These are phyloP conservation scores for Hypsibius dujardini DNA, from an alignment of 1,140 invertebrate genomes.

Conservation along the genomic window DNA sequence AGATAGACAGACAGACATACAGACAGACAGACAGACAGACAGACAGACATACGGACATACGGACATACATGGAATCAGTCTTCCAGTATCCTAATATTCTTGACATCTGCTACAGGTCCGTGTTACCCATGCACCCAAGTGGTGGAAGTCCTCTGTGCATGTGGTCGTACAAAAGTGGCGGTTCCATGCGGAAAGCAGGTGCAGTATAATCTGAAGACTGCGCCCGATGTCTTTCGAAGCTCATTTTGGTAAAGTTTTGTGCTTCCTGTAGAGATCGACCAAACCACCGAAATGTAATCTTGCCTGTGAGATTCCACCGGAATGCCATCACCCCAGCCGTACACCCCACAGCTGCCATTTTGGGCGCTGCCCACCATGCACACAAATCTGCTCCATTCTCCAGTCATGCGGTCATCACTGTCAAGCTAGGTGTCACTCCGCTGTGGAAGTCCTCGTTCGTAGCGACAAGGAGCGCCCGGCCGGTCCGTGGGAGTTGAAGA, in stretches of 20 bases:
- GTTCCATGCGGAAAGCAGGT: conserved; percentile 69
- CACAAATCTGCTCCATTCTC: conserved; percentile 47
- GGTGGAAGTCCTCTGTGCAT: conserved; percentile 58
- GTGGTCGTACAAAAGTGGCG: conserved; percentile 54
- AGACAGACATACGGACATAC: too few relatives aligned
- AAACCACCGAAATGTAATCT: conserved; percentile 40
- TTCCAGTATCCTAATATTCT: too few relatives aligned
- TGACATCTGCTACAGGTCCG: too few relatives aligned
- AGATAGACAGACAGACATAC: too few relatives aligned
- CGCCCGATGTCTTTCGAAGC: conserved; percentile 54
- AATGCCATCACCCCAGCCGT: conserved; percentile 54
- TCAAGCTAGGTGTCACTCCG: conserved; percentile 54
- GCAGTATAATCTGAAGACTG: too few relatives aligned
- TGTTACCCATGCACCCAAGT: conserved; percentile 73
- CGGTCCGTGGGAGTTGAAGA: conserved; percentile 52
- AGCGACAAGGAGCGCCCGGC: conserved; percentile 34
- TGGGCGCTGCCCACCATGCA: conserved; percentile 64
- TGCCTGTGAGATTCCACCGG: conserved; percentile 43
- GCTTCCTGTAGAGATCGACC: conserved; percentile 30
- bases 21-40: too few relatives aligned
- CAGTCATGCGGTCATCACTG: conserved; percentile 56
- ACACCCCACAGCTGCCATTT: conserved; percentile 67
- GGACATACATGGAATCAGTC: too few relatives aligned
- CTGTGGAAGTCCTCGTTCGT: conserved; percentile 34
- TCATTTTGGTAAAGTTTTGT: conserved; percentile 38